These are phyloP conservation scores for Cheiracanthium punctorium DNA, from an alignment of 2,888 invertebrate species.

Conservation along the genomic window DNA sequence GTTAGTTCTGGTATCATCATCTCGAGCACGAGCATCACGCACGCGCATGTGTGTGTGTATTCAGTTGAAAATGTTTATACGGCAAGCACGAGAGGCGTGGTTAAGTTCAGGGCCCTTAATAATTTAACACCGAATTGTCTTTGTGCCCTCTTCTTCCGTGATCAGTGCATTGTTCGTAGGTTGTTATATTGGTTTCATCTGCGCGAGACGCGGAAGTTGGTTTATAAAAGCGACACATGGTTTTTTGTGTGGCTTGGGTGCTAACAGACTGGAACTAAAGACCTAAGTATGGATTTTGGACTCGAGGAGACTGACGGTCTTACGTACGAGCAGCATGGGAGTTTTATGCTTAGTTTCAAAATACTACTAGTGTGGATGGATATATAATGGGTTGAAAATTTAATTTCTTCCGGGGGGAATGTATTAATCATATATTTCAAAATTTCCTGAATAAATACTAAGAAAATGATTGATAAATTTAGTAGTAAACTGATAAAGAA, in stretches of 20 bases:
- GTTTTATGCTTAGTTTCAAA: too few relatives aligned
- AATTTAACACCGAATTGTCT: background rate
- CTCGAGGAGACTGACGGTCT: background rate
- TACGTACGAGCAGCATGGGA: too few relatives aligned
- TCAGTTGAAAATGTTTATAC: background rate
- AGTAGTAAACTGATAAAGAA: too few relatives aligned
- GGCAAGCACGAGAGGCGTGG: conserved; percentile 11
- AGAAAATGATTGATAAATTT: too few relatives aligned
- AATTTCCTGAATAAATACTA: too few relatives aligned
- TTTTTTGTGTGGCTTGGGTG: background rate
- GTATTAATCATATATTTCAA: too few relatives aligned
- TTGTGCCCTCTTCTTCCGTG: conserved; percentile 19
- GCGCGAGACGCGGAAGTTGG: conserved; percentile 15
- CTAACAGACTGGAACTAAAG: conserved; percentile 16
- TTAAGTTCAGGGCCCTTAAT: background rate
- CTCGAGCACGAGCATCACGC: background rate
- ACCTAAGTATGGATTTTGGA: background rate
- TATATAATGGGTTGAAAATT: too few relatives aligned
- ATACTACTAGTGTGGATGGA: too few relatives aligned
- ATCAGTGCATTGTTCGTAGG: conserved; percentile 9
- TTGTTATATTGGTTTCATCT: conserved; percentile 14
- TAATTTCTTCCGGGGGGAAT: too few relatives aligned
- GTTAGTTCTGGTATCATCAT: too few relatives aligned
- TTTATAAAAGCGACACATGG: conserved; percentile 1
- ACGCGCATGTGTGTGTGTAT: background rate